Conservation (phyloP, 2,888 invertebrate genomes). For the Tribolium freemani region DNA sequence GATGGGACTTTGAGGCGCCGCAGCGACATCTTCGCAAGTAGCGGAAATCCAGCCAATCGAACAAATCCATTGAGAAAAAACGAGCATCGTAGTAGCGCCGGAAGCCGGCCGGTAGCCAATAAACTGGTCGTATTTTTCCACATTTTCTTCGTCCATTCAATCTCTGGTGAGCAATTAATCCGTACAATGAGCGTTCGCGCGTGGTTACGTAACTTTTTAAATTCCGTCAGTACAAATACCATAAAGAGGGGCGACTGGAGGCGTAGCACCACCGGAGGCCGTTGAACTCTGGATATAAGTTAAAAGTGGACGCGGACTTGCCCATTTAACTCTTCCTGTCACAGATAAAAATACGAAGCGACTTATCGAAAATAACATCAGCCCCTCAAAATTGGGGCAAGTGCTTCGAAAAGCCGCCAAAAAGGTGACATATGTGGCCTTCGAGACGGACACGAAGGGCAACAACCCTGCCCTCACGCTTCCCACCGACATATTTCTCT, state of each 20-base stretch:
- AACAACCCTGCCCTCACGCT: slow-evolving; percentile 28
- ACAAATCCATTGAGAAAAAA: slow-evolving; percentile 10
- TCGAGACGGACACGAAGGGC: slow-evolving; percentile 29
- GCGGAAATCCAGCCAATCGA: slow-evolving; percentile 13
- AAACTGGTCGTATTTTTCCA: slow-evolving; percentile 29
- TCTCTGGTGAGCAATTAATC: slow-evolving; percentile 30
- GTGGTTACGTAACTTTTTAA: slow-evolving; percentile 62
- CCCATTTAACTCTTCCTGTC: slow-evolving; percentile 62
- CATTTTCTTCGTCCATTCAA: slow-evolving; percentile 28
- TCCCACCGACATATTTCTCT: slow-evolving; percentile 22
- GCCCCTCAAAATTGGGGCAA: slow-evolving; percentile 25
- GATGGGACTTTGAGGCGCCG: slow-evolving; percentile 29
- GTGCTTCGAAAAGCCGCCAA: slow-evolving; percentile 23
- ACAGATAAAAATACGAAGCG: slow-evolving; percentile 61
- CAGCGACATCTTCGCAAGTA: slow-evolving; percentile 24
- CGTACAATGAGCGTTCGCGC: slow-evolving; percentile 52
- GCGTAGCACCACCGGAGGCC: slow-evolving; percentile 63
- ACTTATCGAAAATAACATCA: slow-evolving; percentile 55
- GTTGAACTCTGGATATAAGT: slow-evolving; percentile 63
- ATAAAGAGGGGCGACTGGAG: slow-evolving; percentile 63
- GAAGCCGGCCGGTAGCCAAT: slow-evolving; percentile 27
- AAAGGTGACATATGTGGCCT: slow-evolving; percentile 34
- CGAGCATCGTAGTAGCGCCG: slow-evolving; percentile 6
- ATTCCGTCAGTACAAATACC: slow-evolving; percentile 62
- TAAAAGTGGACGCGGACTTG: slow-evolving; percentile 63